A percentile compares a stretch with the other conserved stretches of the same genome.
These are phyloP conservation scores for Lasioglossum malachurum DNA, from an alignment of 2,888 invertebrate genomes.

Conservation along the genomic window DNA sequence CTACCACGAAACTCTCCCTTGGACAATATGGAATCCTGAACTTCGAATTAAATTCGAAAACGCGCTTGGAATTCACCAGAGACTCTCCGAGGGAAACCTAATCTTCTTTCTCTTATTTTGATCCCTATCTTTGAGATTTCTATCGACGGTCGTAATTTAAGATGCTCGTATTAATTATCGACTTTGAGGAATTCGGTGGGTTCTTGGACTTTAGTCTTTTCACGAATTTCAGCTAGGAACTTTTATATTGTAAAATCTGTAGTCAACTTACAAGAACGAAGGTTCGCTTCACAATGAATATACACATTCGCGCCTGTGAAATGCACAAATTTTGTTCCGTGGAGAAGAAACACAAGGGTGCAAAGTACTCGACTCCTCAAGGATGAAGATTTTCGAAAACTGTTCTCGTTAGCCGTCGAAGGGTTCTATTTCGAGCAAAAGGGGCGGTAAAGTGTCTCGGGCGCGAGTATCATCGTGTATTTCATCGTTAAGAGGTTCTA, in stretches of 20 bases:
- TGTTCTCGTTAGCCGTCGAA: neutral
- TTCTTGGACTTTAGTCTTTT: neutral
- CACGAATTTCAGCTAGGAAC: neutral
- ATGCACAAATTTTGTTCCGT: neutral
- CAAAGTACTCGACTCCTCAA: neutral
- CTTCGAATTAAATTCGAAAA: conserved; percentile 45
- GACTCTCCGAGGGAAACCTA: conserved; percentile 30
- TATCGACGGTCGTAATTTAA: neutral
- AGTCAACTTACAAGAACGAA: neutral
- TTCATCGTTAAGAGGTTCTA: conserved; percentile 23
- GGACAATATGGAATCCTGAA: conserved; percentile 24
- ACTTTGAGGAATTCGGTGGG: neutral
- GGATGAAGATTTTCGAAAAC: conserved; percentile 1
- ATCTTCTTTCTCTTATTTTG: conserved; percentile 5
- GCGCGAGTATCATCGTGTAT: conserved; percentile 14
- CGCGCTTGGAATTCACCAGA: conserved; percentile 41
- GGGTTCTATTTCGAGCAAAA: conserved; percentile 1
- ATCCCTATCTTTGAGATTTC: neutral
- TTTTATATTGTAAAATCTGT: neutral
- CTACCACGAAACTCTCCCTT: conserved; percentile 10
- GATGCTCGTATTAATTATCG: neutral
- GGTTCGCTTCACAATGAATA: neutral
- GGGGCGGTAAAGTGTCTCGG: neutral
- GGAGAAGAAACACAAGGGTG: neutral
- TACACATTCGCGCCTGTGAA: neutral